Conservation (phyloP, 2,113 vertebrate genomes). For the Pholis gunnellus region DNA sequence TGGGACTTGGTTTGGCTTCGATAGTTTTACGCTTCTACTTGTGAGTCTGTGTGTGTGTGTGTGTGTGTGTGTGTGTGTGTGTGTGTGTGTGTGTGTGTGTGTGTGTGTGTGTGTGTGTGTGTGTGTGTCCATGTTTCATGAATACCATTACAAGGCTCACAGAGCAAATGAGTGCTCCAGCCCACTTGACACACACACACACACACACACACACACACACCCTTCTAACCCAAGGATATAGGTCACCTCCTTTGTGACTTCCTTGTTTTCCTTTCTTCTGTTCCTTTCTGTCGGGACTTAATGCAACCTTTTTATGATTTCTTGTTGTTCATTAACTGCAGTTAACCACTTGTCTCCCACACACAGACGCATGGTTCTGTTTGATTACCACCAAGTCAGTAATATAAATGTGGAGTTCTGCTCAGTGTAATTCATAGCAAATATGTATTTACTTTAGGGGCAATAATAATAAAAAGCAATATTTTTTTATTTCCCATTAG, state of each 20-base stretch:
- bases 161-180: constrained; percentile 68
- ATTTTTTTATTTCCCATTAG: background rate
- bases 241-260: constrained; percentile 73
- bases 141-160: constrained; percentile 80
- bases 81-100: constrained; percentile 22
- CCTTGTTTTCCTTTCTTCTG: constrained; percentile 22
- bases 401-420: too few species aligned
- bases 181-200: constrained; percentile 62
- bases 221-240: constrained; percentile 69
- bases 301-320: background rate
- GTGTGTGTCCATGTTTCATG: constrained; percentile 68
- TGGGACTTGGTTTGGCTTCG: background rate
- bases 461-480: background rate
- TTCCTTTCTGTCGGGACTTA: constrained; percentile 13
- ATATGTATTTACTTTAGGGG: background rate
- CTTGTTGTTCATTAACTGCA: constrained; percentile 5
- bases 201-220: constrained; percentile 42
- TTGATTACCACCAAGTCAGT: background rate
- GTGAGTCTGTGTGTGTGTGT: constrained; percentile 9
- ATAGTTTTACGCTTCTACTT: background rate
- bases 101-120: constrained; percentile 4
- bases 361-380: background rate
- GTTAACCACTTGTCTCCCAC: background rate
- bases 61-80: constrained; percentile 9
- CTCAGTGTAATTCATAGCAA: background rate